Base-by-base conservation (phyloP, 1,140 invertebrate genomes). In the Plutomurus gul region DNA sequence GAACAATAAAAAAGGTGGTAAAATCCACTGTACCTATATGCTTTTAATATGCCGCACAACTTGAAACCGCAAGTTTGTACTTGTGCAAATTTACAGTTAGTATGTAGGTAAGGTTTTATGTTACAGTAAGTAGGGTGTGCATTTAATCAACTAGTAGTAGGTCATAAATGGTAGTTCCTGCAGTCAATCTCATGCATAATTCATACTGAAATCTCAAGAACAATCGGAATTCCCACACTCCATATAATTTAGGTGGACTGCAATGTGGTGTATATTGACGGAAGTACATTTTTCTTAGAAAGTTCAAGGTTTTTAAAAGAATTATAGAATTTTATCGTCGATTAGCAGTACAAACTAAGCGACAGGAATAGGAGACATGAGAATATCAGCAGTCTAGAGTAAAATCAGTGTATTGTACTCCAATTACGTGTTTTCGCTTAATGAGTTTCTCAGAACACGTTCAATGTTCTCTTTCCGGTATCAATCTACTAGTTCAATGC, bases 251-350 rank as follows among this genome's bases (percentile, higher is more conserved):
- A 30, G 25, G 47, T 25, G 3, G 20, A 30, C 51, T 30, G 22
- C 25, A 56, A 56, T 11, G 7, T 1, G 27, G 27, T 30, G n/a
- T n/a, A n/a, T n/a, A 65, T 65, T 65, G 56, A 65, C 56, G 56
- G 56, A 65, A 65, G 56, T 51, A 8, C 47, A 7, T 10, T 22
- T 22, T 2, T 4, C 46, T 65, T 65, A n/a, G 56, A 65, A 65
- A 65, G 56, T 65, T 65, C 56, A 65, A 65, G 56, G 56, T 65
- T n/a, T 18, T 65, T 30, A 65, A 65, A 65, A n/a, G n/a, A 65
- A 65, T 33, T 65, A 30, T 65, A 65, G 56, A 27, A 16, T 18
- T 16, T 13, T 65, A 65, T 33, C 56, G 27, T 27, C 25, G 30
- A 65, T 65, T 65, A 65, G 11, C 36, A 11, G 30, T 18, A 16